Percentiles rank a stretch among this genome's conserved stretches.
Evolutionary conservation across 1,140 invertebrate species (phyloP).

Genomic region (Venturia canescens): DNA sequence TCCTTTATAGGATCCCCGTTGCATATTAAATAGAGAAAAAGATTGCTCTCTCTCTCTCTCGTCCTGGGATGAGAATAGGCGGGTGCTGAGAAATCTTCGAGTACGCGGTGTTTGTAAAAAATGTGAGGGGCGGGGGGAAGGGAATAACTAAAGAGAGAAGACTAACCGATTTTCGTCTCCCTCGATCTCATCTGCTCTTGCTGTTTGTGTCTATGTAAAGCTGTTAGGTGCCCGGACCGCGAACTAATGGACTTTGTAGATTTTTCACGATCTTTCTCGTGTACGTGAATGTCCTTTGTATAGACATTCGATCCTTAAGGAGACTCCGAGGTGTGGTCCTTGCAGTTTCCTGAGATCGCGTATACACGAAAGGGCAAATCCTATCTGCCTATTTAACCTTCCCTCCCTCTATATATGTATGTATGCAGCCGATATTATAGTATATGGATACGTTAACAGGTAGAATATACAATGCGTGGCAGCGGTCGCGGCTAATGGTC

Average conservation of each 20-base stretch:
- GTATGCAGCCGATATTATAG: background rate
- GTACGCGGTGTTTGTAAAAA: background rate
- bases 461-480: constrained; percentile 29
- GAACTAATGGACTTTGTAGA: constrained; percentile 56
- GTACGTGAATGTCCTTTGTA: background rate
- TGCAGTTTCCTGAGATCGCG: constrained; percentile 8
- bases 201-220: constrained; percentile 27
- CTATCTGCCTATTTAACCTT: constrained; percentile 23
- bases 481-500: constrained; percentile 37
- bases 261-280: constrained; percentile 40
- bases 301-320: constrained; percentile 34
- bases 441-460: constrained; percentile 37
- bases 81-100: constrained; percentile 14
- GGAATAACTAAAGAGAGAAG: no score
- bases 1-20: constrained; percentile 46
- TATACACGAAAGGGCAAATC: background rate
- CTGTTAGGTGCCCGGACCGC: constrained; percentile 38
- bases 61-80: background rate
- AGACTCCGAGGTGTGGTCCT: constrained; percentile 30
- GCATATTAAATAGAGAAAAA: constrained; percentile 48
- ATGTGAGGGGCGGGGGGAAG: no score
- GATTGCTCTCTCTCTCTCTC: background rate
- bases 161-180: background rate
- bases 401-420: background rate
- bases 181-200: background rate